Base-by-base conservation (phyloP, 2,113 vertebrate species). In the Tyrannus savana region DNA sequence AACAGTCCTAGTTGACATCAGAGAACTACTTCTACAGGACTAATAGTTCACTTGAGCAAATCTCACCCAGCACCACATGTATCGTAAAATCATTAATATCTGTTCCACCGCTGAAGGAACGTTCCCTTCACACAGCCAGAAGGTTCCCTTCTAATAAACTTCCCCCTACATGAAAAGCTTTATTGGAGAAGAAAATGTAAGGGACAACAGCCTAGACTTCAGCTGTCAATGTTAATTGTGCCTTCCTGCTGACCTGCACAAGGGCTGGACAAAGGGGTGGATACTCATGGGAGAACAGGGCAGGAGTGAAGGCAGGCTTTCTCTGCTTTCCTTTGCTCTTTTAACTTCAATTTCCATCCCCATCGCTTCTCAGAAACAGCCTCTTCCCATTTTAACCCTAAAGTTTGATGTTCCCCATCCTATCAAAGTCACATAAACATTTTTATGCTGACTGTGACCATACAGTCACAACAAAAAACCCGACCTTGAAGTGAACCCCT, bases 381-480 rank as follows among this genome's bases (percentile, higher is more conserved):
- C 16, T 82, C 49, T 27, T 76, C 74, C n/a, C 59, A 76, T 66
- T 80, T 62, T 14, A 81, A 72, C 31, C n/a, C 22, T n/a, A n/a
- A 56, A 86, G 37, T 19, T 4, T 46, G 33, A 56, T 78, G 35
- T 18, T 62, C 49, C 42, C 6, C 1, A 60, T 44, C 25, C 24
- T 33, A 21, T 23, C 31, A 14, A 66, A 89, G 27, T 22, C 35
- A 89, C 27, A 53, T 12, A 44, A 87, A 71, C 2, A 44, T 64
- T 58, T 67, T 60, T 39, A 49, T 25, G 17, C 24, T 59, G 37
- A 50, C 44, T 7, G 49, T n/a, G 49, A 58, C 35, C 50, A 24
- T 16, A 9, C 9, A 25, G 25, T 31, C 53, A 91, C 24, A 30
- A 63, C 19, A 59, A 19, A 46, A 41, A 42, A 16, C 0, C 0